These are phyloP conservation scores for Brachirus orientalis DNA, from an alignment of 2,113 vertebrate genomes.

Conservation along the genomic window DNA sequence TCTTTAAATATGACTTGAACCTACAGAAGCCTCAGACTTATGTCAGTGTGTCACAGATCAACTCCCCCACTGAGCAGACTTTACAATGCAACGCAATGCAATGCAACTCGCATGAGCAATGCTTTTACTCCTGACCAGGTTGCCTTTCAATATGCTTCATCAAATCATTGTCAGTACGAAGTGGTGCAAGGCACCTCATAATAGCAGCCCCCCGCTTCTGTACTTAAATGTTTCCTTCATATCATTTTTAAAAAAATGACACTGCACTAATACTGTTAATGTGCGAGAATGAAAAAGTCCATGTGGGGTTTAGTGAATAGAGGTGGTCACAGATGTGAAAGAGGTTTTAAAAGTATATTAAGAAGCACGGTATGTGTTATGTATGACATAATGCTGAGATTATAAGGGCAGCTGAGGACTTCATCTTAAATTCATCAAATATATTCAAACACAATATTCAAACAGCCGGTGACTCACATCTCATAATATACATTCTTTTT, in stretches of 20 bases:
- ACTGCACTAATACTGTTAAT: no score
- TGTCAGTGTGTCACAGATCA: not conserved
- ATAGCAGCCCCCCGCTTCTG: no score
- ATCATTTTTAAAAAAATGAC: no score
- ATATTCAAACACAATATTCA: no score
- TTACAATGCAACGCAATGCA: not conserved
- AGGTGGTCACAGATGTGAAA: not conserved
- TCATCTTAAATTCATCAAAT: no score
- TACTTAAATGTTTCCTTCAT: no score
- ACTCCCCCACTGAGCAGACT: not conserved
- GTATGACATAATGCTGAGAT: no score
- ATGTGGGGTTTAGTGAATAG: slow-evolving; percentile 1
- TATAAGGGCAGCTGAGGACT: no score
- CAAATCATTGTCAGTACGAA: not conserved
- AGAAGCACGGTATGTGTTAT: no score
- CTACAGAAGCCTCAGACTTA: not conserved
- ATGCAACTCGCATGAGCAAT: slow-evolving; percentile 4
- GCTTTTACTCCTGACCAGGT: slow-evolving; percentile 7
- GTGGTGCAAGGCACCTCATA: no score
- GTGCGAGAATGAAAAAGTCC: not conserved
- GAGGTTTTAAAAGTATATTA: not conserved
- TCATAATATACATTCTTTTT: no score
- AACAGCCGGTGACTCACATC: no score
- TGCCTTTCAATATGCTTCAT: slow-evolving; percentile 6
- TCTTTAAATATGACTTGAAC: not conserved